A percentile compares a stretch with the other conserved stretches of the same genome.
Evolutionary conservation across 1,140 invertebrate species (phyloP).

Genomic region (Campoletis sonorensis): DNA sequence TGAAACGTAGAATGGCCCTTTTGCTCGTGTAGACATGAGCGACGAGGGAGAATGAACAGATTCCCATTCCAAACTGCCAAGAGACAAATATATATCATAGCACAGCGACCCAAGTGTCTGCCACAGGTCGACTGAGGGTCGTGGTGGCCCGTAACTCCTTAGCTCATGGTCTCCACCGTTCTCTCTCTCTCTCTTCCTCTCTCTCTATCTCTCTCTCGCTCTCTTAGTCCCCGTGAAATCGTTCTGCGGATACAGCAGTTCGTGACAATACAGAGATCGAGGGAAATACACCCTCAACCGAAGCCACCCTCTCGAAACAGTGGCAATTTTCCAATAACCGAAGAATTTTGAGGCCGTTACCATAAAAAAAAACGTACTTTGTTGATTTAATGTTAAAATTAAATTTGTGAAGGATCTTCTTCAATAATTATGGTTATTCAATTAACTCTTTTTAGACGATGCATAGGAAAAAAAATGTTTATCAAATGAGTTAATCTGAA

Average conservation of each 20-base stretch:
- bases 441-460: too few species aligned
- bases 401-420: not conserved
- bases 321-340: not conserved
- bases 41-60: slow-evolving; percentile 9
- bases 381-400: not conserved
- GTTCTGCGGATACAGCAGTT: slow-evolving; percentile 59
- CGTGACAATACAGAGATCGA: slow-evolving; percentile 60
- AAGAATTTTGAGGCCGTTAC: not conserved
- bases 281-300: slow-evolving; percentile 38
- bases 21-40: not conserved
- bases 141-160: slow-evolving; percentile 63
- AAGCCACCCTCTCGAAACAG: not conserved
- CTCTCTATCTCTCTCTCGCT: not conserved
- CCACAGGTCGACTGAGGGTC: slow-evolving; percentile 59
- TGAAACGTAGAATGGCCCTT: not conserved
- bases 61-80: slow-evolving; percentile 32
- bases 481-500: too few species aligned
- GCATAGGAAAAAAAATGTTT: too few species aligned
- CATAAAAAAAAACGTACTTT: not conserved
- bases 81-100: slow-evolving; percentile 62
- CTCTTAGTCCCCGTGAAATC: slow-evolving; percentile 34
- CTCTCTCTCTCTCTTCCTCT: not conserved
- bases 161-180: not conserved
- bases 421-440: not conserved
- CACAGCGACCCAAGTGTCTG: slow-evolving; percentile 53